Base-by-base conservation (phyloP, 2,888 invertebrate genomes). In the Dynastes grantii region DNA sequence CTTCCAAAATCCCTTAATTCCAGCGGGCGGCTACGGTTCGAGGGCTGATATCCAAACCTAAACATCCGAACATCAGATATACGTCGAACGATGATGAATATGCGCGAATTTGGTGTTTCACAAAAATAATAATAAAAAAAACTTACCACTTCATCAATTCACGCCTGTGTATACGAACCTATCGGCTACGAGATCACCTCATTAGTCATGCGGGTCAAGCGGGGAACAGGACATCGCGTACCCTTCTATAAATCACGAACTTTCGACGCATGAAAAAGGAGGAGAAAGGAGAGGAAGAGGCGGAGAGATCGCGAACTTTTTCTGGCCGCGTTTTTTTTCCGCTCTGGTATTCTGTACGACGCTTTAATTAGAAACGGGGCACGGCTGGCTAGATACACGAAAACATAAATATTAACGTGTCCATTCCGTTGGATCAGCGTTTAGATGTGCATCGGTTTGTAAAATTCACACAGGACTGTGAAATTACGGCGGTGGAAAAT, bases 381-480 rank as follows among this genome's bases (percentile, higher is more conserved):
- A 58, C 55, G 55, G 16, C 16, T 22, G 55, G 55, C 55, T 58
- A 58, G 55, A 58, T 58, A 16, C 22, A 58, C 22, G 22, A 22
- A 58, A 58, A 58, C 55, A 58, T 58, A 58, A 58, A 58, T 58
- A 58, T 58, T 58, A 58, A 58, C 55, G 55, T 22, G 55, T 58
- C 55, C 55, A 22, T 58, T 58, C 22, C 16, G 55, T 16, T 16
- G 55, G 55, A 58, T 58, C 55, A 16, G 22, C 55, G 55, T 58
- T 58, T 58, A 58, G 55, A 58, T 16, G 55, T 58, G 55, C 55
- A 58, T 58, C 55, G 55, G 55, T 58, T 22, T 16, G 55, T 58
- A 22, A 58, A 58, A 22, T 58, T 45, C 45, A 45, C 45, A 45
- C 45, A 8, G 8, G 11, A 45, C 45, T 8, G 45, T 45, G 45